phyloP scores from a whole-genome alignment of 2,113 vertebrate genomes.

The Gopherus flavomarginatus region DNA sequence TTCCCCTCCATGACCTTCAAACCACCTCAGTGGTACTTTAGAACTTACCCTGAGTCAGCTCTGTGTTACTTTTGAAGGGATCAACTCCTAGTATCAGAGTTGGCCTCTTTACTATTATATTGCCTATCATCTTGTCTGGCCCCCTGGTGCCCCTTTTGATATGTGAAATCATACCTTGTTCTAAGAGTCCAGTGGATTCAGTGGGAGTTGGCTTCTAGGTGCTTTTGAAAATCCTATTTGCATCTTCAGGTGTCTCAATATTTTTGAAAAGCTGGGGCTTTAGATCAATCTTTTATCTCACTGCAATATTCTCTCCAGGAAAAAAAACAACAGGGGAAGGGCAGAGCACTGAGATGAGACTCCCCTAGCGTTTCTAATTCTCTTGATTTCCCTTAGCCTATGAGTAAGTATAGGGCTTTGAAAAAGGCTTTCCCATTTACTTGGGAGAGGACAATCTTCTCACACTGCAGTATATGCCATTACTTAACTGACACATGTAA shows the following conservation, averaged over 20 bases:
- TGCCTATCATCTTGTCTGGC: neutral
- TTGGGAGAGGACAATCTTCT: neutral
- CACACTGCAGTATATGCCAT: neutral
- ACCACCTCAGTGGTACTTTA: neutral
- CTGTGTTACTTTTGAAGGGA: neutral
- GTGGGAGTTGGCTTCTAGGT: neutral
- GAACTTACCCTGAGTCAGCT: neutral
- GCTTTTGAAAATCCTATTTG: neutral
- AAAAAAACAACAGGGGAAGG: neutral
- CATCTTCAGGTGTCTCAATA: neutral
- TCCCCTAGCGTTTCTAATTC: neutral
- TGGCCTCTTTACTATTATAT: neutral
- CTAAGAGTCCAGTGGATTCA: neutral
- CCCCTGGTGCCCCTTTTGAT: neutral
- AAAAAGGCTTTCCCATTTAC: neutral
- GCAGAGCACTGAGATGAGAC: neutral
- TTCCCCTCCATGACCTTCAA: neutral
- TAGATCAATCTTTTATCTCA: neutral
- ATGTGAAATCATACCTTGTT: neutral
- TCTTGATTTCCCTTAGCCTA: neutral
- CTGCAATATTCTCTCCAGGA: neutral
- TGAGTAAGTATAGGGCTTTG: neutral
- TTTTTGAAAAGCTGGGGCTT: neutral
- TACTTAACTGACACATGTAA: neutral
- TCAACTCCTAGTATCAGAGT: neutral